Evolutionary conservation across 2,113 vertebrate genomes (phyloP).

Genomic region (Myiagra hebetior): DNA sequence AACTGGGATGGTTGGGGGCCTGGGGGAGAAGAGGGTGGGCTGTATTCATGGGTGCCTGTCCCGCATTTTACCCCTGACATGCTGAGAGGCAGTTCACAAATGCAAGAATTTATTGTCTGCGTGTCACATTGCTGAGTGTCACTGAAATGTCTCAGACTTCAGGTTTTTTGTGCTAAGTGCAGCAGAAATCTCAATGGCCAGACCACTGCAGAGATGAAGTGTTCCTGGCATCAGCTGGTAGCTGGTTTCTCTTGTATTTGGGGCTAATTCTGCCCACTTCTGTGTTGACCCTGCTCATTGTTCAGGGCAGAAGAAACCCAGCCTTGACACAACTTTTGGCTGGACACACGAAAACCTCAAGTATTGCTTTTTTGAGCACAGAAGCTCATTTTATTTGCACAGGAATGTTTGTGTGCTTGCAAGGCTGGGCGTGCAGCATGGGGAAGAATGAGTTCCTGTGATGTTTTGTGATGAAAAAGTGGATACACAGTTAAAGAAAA

Average conservation of each 20-base stretch:
- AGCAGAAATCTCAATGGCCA: background rate
- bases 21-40: background rate
- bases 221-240: rapidly evolving
- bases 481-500: background rate
- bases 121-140: background rate
- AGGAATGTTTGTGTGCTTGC: background rate
- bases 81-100: background rate
- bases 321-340: background rate
- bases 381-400: background rate
- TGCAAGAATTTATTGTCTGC: background rate
- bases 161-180: background rate
- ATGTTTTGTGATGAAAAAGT: background rate
- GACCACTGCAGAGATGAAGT: background rate
- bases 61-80: background rate
- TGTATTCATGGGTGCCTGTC: background rate
- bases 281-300: background rate
- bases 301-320: background rate
- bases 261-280: background rate
- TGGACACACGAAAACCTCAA: background rate
- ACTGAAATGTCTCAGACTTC: background rate
- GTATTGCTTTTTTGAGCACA: background rate
- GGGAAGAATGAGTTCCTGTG: background rate
- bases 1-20: background rate
- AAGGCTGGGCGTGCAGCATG: background rate
- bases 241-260: background rate